Evolutionary conservation across 2,888 invertebrate genomes (phyloP).

Genomic region (Gymnocheta viridis): DNA sequence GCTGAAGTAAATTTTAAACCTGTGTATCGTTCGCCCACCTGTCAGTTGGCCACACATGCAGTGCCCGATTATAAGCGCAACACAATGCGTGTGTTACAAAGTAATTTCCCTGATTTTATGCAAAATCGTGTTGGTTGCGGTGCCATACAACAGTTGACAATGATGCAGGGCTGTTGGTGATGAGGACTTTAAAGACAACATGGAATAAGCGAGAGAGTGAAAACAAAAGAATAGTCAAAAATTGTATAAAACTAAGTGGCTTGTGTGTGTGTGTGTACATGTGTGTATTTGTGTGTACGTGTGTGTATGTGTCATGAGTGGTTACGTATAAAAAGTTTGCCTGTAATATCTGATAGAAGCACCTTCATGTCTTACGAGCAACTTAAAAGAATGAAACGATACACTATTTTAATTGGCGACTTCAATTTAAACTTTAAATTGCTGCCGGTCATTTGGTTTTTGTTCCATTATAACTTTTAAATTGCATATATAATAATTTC

Average conservation of each 20-base stretch:
- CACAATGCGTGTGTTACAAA: slow-evolving; percentile 85
- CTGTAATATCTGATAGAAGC: background rate
- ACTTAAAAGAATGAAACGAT: background rate
- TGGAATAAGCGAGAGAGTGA: background rate
- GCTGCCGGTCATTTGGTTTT: background rate
- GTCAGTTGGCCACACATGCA: slow-evolving; percentile 84
- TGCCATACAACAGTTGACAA: slow-evolving; percentile 83
- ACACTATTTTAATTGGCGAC: slow-evolving; percentile 11
- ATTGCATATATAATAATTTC: background rate
- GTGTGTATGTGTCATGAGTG: background rate
- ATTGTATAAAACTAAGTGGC: background rate
- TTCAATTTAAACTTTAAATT: slow-evolving; percentile 26
- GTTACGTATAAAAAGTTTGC: background rate
- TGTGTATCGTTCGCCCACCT: slow-evolving; percentile 83
- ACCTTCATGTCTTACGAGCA: background rate
- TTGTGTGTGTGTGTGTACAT: background rate
- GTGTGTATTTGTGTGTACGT: background rate
- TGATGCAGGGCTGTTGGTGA: slow-evolving; percentile 81
- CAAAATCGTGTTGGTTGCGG: slow-evolving; percentile 85
- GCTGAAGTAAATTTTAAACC: slow-evolving; percentile 82
- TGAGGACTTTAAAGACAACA: background rate
- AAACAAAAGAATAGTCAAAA: background rate
- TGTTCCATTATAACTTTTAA: background rate
- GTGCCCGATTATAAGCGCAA: slow-evolving; percentile 84
- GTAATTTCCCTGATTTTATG: slow-evolving; percentile 86